Conservation (phyloP, 2,888 invertebrate species). For the Campoletis raptor region DNA sequence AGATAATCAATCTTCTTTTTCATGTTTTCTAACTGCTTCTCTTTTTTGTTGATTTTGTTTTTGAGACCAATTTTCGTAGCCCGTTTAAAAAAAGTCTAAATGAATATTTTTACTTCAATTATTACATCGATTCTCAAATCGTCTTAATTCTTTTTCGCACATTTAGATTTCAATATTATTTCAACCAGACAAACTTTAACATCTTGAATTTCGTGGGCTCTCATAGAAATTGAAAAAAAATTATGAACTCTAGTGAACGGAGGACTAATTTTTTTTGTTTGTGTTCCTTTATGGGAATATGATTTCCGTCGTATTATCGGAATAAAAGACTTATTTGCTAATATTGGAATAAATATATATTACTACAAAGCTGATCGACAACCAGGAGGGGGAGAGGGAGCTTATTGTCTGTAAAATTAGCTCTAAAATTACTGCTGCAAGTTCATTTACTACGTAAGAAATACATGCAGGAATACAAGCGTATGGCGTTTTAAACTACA, state of each 20-base stretch:
- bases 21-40: not conserved
- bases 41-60: too few species aligned
- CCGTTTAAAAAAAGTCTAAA: too few species aligned
- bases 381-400: not conserved
- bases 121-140: too few species aligned
- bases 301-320: not conserved
- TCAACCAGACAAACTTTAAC: too few species aligned
- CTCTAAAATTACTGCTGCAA: not conserved
- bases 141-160: too few species aligned
- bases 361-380: not conserved
- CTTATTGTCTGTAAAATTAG: not conserved
- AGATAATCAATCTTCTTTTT: not conserved
- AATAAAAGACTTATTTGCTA: not conserved
- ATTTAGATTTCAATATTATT: too few species aligned
- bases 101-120: too few species aligned
- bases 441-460: not conserved
- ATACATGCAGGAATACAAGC: not conserved
- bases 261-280: not conserved
- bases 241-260: not conserved
- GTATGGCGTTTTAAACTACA: not conserved
- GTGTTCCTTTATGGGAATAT: not conserved
- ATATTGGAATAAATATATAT: not conserved
- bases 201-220: not conserved
- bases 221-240: not conserved
- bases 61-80: too few species aligned